Evolutionary conservation across 2,113 vertebrate genomes (phyloP), one percentile per base, ranked within the genome.

Genomic region (Leptosomus discolor): DNA sequence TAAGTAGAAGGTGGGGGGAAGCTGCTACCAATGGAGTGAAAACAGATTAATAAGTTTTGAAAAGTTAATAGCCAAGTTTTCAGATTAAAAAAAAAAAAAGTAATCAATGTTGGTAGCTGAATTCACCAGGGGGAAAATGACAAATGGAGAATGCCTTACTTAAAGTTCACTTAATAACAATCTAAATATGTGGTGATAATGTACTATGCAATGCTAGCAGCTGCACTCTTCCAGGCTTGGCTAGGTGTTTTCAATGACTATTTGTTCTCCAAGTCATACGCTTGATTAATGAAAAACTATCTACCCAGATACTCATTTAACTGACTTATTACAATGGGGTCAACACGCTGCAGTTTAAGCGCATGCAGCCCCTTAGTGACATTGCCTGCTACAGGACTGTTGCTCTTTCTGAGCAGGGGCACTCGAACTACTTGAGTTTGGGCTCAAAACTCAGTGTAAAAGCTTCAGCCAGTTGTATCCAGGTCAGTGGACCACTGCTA

Each of bases 91-190:
- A 91, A 58, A 27, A 74, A 82, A 80, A 81, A 68, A 46, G 4
- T 39, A 96, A 91, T 95, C 91, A 57, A 19, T 93, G 68, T 60
- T 94, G 53, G 85, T 94, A 87, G 71, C 71, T 95, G 64, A 94
- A 95, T 89, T 92, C 68, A 89, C 83, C 10, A 63, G 64, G 71
- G 89, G 45, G 11, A 37, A 92, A 67, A 91, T 92, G 92, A 95
- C 83, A 97, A 97, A 97, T 87, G 64, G 77, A 94, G 85, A 92
- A 88, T 75, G 79, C 76, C 39, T 94, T 89, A 64, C 73, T 95
- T 92, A 90, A 97, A 97, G 68, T 94, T 96, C 85, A 86, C 53
- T 95, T 97, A 94, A 92, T 95, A 97, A 85, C 83, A 93, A 73
- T 85, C 91, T 87, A 95, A 97, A 95, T 94, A 97, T 84, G 73